phyloP scores from a whole-genome alignment of 2,888 invertebrate species.

The Schizotus pectinicornis region DNA sequence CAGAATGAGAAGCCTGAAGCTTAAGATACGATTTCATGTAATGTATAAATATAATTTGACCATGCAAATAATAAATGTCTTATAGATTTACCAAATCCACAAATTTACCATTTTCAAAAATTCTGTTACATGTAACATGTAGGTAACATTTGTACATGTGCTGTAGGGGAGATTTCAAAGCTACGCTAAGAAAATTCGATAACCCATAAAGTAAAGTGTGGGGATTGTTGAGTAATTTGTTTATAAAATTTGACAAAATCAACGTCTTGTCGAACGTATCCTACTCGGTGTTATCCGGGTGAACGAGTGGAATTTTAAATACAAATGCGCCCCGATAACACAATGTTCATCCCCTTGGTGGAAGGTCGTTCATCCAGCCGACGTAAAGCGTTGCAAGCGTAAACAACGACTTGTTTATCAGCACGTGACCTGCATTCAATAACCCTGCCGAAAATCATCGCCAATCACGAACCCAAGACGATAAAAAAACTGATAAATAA shows the following conservation, averaged over 20 bases:
- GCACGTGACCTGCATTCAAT: slow-evolving; percentile 26
- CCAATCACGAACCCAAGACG: neutral
- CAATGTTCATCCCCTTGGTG: slow-evolving; percentile 22
- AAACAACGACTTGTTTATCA: slow-evolving; percentile 32
- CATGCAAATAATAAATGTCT: too few species aligned
- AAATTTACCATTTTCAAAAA: too few species aligned
- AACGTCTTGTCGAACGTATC: slow-evolving; percentile 19
- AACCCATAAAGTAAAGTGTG: too few species aligned
- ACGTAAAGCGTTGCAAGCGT: slow-evolving; percentile 10
- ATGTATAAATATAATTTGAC: too few species aligned
- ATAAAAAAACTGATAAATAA: neutral
- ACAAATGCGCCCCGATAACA: slow-evolving; percentile 22
- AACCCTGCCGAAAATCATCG: neutral
- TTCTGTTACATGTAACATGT: too few species aligned
- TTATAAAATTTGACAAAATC: slow-evolving; percentile 18
- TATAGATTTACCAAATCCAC: too few species aligned
- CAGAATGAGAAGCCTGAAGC: too few species aligned
- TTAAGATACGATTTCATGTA: too few species aligned
- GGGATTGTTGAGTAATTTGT: too few species aligned
- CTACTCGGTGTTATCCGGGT: slow-evolving; percentile 24
- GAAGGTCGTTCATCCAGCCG: slow-evolving; percentile 21
- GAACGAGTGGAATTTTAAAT: slow-evolving; percentile 30
- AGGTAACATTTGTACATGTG: too few species aligned
- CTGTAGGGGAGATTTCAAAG: too few species aligned
- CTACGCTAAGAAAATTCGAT: too few species aligned